These are phyloP conservation scores for Cossypha caffra DNA, from an alignment of 2,797 vertebrate genomes.

Conservation along the genomic window DNA sequence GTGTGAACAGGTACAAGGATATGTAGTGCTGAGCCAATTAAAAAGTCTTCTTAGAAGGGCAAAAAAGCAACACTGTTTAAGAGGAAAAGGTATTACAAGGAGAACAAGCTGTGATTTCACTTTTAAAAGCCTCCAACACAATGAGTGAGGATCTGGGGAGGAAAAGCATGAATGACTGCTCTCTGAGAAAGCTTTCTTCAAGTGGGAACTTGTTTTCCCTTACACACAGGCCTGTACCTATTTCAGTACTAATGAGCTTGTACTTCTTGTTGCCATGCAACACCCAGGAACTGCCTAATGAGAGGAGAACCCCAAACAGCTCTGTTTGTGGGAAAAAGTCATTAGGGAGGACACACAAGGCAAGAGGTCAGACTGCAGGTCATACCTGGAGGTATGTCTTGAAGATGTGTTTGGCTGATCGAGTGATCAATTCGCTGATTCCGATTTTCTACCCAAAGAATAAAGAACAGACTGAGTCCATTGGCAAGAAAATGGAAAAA, in stretches of 20 bases:
- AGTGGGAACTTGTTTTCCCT: constrained; percentile 25
- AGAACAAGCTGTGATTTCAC: constrained; percentile 29
- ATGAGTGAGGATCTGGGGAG: neutral
- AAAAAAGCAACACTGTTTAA: neutral
- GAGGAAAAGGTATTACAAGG: neutral
- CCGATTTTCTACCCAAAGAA: constrained; percentile 88
- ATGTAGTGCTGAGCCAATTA: neutral
- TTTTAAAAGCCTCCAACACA: neutral
- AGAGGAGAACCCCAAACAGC: neutral
- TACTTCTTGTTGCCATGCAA: constrained; percentile 35
- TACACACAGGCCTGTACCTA: neutral
- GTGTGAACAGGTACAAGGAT: neutral
- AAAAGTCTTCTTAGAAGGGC: neutral
- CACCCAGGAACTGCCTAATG: constrained; percentile 1
- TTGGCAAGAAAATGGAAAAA: neutral
- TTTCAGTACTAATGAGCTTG: constrained; percentile 46
- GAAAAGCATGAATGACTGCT: neutral
- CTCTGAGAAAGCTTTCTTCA: neutral
- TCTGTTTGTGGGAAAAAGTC: neutral
- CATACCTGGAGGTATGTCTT: constrained; percentile 97
- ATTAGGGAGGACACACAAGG: neutral
- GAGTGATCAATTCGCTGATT: constrained; percentile 93
- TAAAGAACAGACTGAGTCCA: neutral
- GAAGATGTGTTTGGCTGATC: constrained; percentile 98
- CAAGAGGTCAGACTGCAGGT: neutral